Base-by-base conservation (phyloP, 2,888 invertebrate species). In the Stenolophus ochropezus region DNA sequence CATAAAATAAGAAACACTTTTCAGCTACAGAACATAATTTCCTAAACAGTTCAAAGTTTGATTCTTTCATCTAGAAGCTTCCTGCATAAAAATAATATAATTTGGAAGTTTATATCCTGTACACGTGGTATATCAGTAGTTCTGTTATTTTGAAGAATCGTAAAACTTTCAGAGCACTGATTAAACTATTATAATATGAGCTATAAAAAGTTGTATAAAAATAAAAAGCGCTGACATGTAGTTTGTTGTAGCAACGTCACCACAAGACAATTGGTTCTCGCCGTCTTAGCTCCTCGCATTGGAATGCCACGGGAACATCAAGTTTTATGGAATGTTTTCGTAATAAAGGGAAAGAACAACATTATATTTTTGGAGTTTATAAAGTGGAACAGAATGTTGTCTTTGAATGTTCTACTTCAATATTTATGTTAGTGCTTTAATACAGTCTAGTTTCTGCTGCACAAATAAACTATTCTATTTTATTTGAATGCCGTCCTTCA, bases 281-380 rank as follows among this genome's bases (percentile, higher is more conserved):
- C 27, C 14, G 65, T 14, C 49, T 49, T 49, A 47, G 25, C 65
- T 23, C n/a, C 14, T 78, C 27, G 78, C 69, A 53, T 65, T 51
- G 71, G 27, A 69, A 79, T 53, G 20, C 25, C 69, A 53, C 25
- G 33, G 51, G 56, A 80, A 71, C 80, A 80, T 80, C 58, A 58
- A 80, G 42, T 80, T 80, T 80, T 80, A 80, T 80, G 80, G 80
- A 73, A 80, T 80, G 80, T 80, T 80, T 56, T 80, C 42, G 80
- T 73, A 80, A 80, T 80, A 80, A 80, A 80, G 58, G 71, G 42
- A 73, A 80, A 80, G 80, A 80, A 71, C 71, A 80, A 80, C 80
- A 80, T 80, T 71, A 80, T 80, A 80, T 69, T 73, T 79, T 73
- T 73, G 73, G 73, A 80, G 80, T 80, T 80, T 80, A 80, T 71